Base-by-base conservation (phyloP, 2,113 vertebrate species). In the Osmerus mordax region DNA sequence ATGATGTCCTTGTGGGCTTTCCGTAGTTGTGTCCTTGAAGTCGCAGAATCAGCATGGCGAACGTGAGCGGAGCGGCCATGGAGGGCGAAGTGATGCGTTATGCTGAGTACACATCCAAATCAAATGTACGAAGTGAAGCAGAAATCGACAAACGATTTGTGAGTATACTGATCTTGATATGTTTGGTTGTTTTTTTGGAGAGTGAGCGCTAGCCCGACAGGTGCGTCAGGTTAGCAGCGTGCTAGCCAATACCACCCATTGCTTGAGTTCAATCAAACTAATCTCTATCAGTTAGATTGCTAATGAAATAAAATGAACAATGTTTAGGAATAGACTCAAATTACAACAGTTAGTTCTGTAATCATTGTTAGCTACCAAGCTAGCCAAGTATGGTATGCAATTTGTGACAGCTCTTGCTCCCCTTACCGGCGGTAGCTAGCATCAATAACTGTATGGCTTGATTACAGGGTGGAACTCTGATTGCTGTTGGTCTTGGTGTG, bases 401-500 rank as follows among this genome's bases (percentile, higher is more conserved):
- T 4, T n/a, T 18, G 8, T 25, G 55, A 56, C 36, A 18, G 21
- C 19, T 67, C 14, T 21, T 61, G 41, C 41, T 47, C 41, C 41
- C 41, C 41, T 47, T 47, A 47, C 41, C 41, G 41, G 41, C 18
- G 56, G 36, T 64, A 14, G 25, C 47, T 1, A 14, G 14, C 19
- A 11, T 71, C 53, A 51, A 13, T 12, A n/a, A 3, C 15, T 51
- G 19, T 29, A 5, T 66, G 2, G 21, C 69, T 0, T 71, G 12
- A 18, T 74, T 72, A 64, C 73, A 97, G 95, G 95, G 95, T 54
- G 87, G 84, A 63, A 92, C 91, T 73, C 78, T 98, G 81, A 94
- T 99, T 51, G 93, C 92, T 0, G 91, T 96, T 0, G 97, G 97
- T 32, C 94, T 98, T n/a, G 93, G 96, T 6, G 79, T 96, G 67